These are phyloP conservation scores for Burhinus oedicnemus DNA, from an alignment of 2,113 vertebrate genomes.

Conservation along the genomic window DNA sequence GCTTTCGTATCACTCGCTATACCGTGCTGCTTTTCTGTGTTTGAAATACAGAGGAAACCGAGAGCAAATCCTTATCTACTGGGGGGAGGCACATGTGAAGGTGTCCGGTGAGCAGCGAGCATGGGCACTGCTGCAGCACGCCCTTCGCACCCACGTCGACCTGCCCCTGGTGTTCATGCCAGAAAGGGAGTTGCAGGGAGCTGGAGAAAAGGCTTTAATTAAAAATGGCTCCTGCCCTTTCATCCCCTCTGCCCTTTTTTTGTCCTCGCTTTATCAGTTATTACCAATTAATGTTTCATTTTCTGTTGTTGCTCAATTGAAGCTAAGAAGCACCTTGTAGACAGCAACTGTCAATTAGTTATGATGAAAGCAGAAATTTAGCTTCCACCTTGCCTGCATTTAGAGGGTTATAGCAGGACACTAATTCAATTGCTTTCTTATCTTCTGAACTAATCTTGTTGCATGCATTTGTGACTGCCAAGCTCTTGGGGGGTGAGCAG, in stretches of 20 bases:
- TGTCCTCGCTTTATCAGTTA: not conserved
- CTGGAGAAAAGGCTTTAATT: not conserved
- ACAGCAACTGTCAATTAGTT: conserved; percentile 39
- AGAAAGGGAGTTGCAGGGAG: not conserved
- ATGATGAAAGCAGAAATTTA: conserved; percentile 33
- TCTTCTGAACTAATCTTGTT: not conserved
- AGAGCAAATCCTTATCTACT: not conserved
- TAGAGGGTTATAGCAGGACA: not conserved
- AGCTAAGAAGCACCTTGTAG: not conserved
- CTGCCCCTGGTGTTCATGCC: not conserved
- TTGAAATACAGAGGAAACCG: accelerated
- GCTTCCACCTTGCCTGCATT: conserved; percentile 9
- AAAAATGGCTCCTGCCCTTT: not conserved
- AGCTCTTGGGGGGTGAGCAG: not conserved
- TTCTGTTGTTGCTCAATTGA: not conserved
- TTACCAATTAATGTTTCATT: not conserved
- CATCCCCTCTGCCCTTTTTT: not conserved
- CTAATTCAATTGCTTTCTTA: conserved; percentile 35
- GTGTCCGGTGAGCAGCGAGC: accelerated
- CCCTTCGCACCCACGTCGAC: accelerated
- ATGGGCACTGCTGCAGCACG: accelerated
- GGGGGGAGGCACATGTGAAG: not conserved
- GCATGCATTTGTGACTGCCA: not conserved
- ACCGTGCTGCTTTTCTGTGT: not conserved
- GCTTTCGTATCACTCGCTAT: not conserved